A percentile compares a stretch with the other conserved stretches of the same genome.
Evolutionary conservation across 2,888 invertebrate species (phyloP).

Genomic region (Hemistola chrysoprasaria): DNA sequence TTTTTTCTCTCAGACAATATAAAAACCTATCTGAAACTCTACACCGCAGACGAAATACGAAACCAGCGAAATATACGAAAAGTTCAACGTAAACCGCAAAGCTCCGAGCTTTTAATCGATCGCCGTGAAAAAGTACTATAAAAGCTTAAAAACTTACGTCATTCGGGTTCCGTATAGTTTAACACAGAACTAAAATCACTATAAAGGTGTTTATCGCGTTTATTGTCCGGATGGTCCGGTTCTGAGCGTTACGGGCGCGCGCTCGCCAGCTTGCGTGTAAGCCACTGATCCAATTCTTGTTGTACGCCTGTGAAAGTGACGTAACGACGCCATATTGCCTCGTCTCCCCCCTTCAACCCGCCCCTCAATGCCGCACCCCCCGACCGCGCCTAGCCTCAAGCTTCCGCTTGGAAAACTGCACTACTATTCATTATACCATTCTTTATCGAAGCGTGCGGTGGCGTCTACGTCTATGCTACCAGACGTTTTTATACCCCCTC

Average conservation of each 20-base stretch:
- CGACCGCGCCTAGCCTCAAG: slow-evolving; percentile 43
- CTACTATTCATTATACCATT: no score
- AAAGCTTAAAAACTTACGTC: slow-evolving; percentile 56
- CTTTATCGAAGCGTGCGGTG: no score
- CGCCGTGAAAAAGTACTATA: slow-evolving; percentile 13
- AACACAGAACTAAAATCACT: slow-evolving; percentile 31
- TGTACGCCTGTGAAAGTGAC: slow-evolving; percentile 74
- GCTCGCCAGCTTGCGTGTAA: slow-evolving; percentile 50
- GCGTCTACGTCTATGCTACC: no score
- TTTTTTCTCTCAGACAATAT: slow-evolving; percentile 23
- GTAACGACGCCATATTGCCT: slow-evolving; percentile 71
- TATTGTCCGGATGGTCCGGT: slow-evolving; percentile 24
- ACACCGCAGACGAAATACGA: slow-evolving; percentile 40
- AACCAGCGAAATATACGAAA: slow-evolving; percentile 38
- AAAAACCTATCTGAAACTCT: slow-evolving; percentile 31
- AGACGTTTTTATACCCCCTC: no score
- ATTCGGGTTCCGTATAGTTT: slow-evolving; percentile 36
- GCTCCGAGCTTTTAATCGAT: slow-evolving; percentile 54
- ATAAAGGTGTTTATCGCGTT: no score
- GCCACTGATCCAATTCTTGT: slow-evolving; percentile 78
- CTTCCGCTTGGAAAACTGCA: no score
- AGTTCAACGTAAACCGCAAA: slow-evolving; percentile 41
- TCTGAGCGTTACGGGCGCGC: slow-evolving; percentile 33
- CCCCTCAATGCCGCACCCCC: no score
- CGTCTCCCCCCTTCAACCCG: slow-evolving; percentile 58